Evolutionary conservation across 2,888 invertebrate genomes (phyloP), one percentile per base, ranked within the genome.

Genomic region (Ectemnius continuus): DNA sequence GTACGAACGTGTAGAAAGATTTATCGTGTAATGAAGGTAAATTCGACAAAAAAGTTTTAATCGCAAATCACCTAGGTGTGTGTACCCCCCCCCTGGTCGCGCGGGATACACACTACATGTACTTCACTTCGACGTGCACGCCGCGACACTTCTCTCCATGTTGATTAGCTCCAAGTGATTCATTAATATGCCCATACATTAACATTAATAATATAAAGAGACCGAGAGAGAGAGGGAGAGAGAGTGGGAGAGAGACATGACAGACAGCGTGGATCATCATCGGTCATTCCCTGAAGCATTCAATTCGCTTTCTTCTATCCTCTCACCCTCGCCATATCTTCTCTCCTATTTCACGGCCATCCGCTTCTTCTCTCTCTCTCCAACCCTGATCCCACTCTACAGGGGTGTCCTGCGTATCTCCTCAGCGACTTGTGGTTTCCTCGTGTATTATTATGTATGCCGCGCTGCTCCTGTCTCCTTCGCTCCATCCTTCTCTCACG

Each of bases 1-100:
- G 87, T 90, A 90, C 87, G 90, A 91, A 90, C 88, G 89, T 89
- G 88, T 91, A 91, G 90, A 90, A 90, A 90, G 89, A 88, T 90
- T 88, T 85, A 86, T 88, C 85, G 81, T 87, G 80, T 83, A 88
- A 88, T 86, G 85, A 88, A 88, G 36, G 88, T 88, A 88, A 90
- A 90, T 89, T 90, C 86, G 88, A 89, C 89, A 88, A 87, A 89
- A 89, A 88, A 70, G 52, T 36, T 70, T 60, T 58, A 59, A 68
- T 70, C 70, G 67, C 46, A 26, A 68, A 68, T 61, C 66, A 73
- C 59, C 61, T 8, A 60, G 56, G n/a, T 20, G 36, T 20, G 36
- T 36, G 28, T 23, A 61, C 48, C 45, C 36, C 0, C 45, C 36
- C 5, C 28, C 56, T 46, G 46, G 16, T 52, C 47, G 66, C 63